Percentiles rank a stretch among this genome's conserved stretches.
Evolutionary conservation across 2,888 invertebrate species (phyloP).

Genomic region (Phengaris alcon): DNA sequence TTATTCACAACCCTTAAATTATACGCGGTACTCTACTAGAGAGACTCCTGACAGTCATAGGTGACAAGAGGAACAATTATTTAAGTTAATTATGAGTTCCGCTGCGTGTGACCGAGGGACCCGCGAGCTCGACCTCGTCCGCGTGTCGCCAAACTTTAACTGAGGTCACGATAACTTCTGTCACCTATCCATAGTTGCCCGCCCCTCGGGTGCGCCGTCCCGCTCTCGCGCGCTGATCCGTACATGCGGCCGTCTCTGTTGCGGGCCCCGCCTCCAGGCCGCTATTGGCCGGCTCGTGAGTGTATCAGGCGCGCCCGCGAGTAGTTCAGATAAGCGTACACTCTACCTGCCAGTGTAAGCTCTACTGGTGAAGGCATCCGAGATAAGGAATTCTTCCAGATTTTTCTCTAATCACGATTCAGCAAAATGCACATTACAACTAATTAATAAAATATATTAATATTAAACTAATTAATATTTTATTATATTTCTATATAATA

Average conservation of each 20-base stretch:
- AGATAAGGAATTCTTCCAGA: background rate
- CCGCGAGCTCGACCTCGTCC: slow-evolving; percentile 33
- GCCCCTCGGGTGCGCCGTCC: slow-evolving; percentile 43
- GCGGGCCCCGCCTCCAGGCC: slow-evolving; percentile 1
- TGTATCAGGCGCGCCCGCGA: slow-evolving; percentile 4
- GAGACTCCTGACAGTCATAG: background rate
- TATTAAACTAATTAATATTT: no score
- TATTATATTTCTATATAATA: no score
- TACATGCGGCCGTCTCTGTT: background rate
- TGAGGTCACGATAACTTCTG: slow-evolving; percentile 35
- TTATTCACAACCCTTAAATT: background rate
- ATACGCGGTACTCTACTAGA: background rate
- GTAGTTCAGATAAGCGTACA: background rate
- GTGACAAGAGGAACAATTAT: background rate
- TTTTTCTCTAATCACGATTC: no score
- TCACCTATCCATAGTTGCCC: slow-evolving; percentile 42
- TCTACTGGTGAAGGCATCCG: background rate
- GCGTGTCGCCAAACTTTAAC: slow-evolving; percentile 40
- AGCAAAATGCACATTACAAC: no score
- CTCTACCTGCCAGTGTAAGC: background rate
- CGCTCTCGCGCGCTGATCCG: slow-evolving; percentile 36
- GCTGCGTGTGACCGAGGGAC: background rate
- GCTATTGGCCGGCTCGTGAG: slow-evolving; percentile 28
- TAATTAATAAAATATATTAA: no score
- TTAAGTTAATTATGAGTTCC: background rate